Percentiles rank a stretch among this genome's conserved stretches.
Evolutionary conservation across 2,797 vertebrate genomes (phyloP).

Genomic region (Saguinus oedipus): DNA sequence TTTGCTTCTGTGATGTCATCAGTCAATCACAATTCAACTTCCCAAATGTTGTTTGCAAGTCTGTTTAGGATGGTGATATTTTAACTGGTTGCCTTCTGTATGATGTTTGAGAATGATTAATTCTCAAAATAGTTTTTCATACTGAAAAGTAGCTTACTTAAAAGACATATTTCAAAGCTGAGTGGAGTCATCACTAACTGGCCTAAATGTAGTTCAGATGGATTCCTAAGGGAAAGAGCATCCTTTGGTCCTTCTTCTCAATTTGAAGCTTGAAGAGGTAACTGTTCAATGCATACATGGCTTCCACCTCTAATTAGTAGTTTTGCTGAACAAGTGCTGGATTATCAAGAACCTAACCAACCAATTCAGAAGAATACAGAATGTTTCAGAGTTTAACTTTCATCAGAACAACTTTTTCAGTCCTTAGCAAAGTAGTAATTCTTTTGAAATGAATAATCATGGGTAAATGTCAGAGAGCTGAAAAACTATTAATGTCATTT

Average conservation of each 20-base stretch:
- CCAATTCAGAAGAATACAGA: conserved; percentile 53
- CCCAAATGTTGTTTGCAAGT: conserved; percentile 40
- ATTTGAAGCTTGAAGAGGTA: conserved; percentile 62
- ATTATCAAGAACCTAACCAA: conserved; percentile 60
- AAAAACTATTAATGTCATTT: conserved; percentile 65
- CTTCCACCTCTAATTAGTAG: conserved; percentile 74
- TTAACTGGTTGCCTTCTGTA: conserved; percentile 24
- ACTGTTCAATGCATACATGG: neutral
- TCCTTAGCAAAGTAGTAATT: conserved; percentile 62
- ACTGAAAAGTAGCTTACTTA: conserved; percentile 55
- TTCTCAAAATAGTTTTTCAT: conserved; percentile 39
- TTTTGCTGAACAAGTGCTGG: conserved; percentile 46
- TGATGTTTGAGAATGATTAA: conserved; percentile 61
- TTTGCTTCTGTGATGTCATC: conserved; percentile 67
- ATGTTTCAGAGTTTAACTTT: conserved; percentile 69
- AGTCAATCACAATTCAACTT: conserved; percentile 49
- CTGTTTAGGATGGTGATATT: conserved; percentile 30
- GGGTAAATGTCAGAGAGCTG: conserved; percentile 71
- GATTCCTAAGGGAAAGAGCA: conserved; percentile 66
- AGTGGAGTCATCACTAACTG: conserved; percentile 64
- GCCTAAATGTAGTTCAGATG: conserved; percentile 68
- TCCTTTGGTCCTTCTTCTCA: conserved; percentile 65
- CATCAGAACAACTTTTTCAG: conserved; percentile 59
- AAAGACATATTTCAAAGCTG: conserved; percentile 64
- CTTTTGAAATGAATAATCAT: conserved; percentile 67